Evolutionary conservation across 2,888 invertebrate genomes (phyloP).

Genomic region (Lochmaea capreae): DNA sequence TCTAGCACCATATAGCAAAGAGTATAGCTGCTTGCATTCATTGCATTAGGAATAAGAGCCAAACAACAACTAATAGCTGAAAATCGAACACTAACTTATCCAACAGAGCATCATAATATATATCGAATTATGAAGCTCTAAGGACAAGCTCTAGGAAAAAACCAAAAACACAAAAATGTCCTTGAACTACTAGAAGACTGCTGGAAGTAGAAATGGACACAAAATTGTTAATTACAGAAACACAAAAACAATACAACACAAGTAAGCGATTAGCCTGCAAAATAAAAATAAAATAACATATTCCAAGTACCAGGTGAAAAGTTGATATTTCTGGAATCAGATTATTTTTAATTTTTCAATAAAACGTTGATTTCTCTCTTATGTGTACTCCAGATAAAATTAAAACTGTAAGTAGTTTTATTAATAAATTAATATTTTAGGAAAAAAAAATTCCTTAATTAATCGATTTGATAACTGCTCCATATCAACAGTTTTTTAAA

Average conservation of each 20-base stretch:
- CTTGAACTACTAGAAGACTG: background rate
- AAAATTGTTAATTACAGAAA: constrained; percentile 42
- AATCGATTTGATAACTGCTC: no score
- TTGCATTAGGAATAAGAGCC: constrained; percentile 63
- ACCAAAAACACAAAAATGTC: constrained; percentile 27
- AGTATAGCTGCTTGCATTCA: constrained; percentile 58
- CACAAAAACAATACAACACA: constrained; percentile 49
- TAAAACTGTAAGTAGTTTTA: no score
- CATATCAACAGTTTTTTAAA: no score
- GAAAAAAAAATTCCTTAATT: no score
- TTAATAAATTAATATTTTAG: no score
- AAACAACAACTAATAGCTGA: constrained; percentile 44
- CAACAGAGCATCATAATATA: constrained; percentile 17
- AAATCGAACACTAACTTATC: constrained; percentile 34
- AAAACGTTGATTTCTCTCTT: no score
- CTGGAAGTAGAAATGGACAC: constrained; percentile 18
- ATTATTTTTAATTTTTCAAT: no score
- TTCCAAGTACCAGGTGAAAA: constrained; percentile 1
- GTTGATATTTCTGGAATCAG: background rate
- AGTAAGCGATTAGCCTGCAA: constrained; percentile 54
- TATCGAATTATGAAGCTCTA: constrained; percentile 7
- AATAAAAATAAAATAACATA: constrained; percentile 34
- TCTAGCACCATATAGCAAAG: constrained; percentile 40
- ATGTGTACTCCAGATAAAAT: no score
- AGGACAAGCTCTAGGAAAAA: constrained; percentile 24